These are phyloP conservation scores for Phyllopteryx taeniolatus DNA, from an alignment of 2,113 vertebrate species.

Conservation along the genomic window DNA sequence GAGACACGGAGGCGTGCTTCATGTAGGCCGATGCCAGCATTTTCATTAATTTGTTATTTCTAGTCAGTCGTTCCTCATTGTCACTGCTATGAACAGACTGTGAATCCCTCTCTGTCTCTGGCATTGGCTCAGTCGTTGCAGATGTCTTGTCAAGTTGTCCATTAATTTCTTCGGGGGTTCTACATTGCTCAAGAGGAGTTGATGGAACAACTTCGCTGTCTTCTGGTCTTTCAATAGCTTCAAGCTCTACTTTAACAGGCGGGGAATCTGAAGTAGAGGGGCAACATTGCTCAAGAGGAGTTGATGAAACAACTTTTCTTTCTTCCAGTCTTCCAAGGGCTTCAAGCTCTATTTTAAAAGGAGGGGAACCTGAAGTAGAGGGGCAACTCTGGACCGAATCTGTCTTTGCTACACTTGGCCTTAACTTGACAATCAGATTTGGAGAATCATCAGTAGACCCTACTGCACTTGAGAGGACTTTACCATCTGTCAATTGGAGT, in stretches of 20 bases:
- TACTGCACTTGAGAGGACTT: conserved; percentile 11
- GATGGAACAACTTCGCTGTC: conserved; percentile 31
- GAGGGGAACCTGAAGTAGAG: conserved; percentile 43
- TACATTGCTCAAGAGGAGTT: conserved; percentile 23
- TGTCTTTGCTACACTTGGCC: conserved; percentile 18
- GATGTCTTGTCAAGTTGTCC: conserved; percentile 26
- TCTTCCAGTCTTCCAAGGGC: conserved; percentile 28
- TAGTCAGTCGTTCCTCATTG: conserved; percentile 15
- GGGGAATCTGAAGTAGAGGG: conserved; percentile 45
- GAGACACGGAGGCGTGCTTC: conserved; percentile 36
- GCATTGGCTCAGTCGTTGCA: conserved; percentile 7
- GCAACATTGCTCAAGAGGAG: conserved; percentile 18
- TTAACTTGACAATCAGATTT: conserved; percentile 11
- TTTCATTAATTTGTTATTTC: conserved; percentile 64
- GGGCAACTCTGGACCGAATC: conserved; percentile 22
- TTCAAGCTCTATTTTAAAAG: conserved; percentile 29
- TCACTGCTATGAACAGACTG: conserved; percentile 23
- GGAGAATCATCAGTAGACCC: conserved; percentile 8
- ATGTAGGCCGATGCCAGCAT: conserved; percentile 71
- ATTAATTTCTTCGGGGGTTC: conserved; percentile 15
- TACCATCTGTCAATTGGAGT: conserved; percentile 23
- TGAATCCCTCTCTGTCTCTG: conserved; percentile 3
- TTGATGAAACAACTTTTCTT: conserved; percentile 23
- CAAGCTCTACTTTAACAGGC: conserved; percentile 26
- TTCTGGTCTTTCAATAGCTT: conserved; percentile 28